phyloP scores from a whole-genome alignment of 2,888 invertebrate genomes.

The Dicyrtomina minuta region DNA sequence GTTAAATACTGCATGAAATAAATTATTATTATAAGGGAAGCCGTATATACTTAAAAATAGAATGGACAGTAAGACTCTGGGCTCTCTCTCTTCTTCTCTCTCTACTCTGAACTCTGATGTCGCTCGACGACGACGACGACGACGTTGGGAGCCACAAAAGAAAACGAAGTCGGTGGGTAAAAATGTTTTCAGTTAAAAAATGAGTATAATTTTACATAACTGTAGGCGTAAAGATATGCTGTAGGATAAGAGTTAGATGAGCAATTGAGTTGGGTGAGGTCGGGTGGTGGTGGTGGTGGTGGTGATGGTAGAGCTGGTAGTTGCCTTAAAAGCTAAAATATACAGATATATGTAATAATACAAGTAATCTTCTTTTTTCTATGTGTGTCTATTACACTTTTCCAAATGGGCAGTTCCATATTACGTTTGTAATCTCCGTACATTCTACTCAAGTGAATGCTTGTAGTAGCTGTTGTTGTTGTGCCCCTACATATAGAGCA shows the following conservation, averaged over 20 bases:
- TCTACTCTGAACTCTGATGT: background rate
- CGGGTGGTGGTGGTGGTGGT: slow-evolving; percentile 10
- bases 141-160: too few relatives aligned
- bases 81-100: background rate
- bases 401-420: too few relatives aligned
- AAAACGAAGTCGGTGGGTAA: too few relatives aligned
- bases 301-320: background rate
- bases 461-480: too few relatives aligned
- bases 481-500: too few relatives aligned
- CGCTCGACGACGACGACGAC: too few relatives aligned
- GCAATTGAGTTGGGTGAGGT: slow-evolving; percentile 27
- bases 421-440: too few relatives aligned
- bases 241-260: slow-evolving; percentile 2
- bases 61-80: background rate
- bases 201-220: background rate
- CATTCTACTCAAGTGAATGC: too few relatives aligned
- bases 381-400: too few relatives aligned
- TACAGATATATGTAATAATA: too few relatives aligned
- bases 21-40: too few relatives aligned
- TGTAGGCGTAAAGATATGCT: too few relatives aligned
- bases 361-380: background rate
- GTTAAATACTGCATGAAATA: background rate
- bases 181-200: background rate
- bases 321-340: background rate
- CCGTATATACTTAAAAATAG: background rate